These are phyloP conservation scores for Augochlora pura DNA, from an alignment of 1,140 invertebrate species.

Conservation along the genomic window DNA sequence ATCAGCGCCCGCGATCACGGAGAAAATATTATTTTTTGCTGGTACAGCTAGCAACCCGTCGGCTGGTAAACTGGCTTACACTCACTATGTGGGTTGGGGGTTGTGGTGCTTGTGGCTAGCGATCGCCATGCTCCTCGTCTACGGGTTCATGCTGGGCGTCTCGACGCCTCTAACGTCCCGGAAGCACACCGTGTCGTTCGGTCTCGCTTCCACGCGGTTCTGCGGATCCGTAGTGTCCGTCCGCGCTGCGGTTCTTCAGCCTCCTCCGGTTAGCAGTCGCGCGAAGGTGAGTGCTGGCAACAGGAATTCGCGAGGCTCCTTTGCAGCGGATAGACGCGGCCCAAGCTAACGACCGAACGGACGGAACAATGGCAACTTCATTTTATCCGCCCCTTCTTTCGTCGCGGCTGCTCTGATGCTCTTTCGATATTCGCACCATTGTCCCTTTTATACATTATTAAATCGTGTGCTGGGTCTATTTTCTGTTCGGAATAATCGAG, in stretches of 20 bases:
- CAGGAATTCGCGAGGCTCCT: neutral
- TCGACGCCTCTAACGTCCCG: slow-evolving; percentile 60
- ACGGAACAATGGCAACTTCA: neutral
- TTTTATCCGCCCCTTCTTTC: slow-evolving; percentile 12
- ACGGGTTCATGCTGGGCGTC: slow-evolving; percentile 75
- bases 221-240: slow-evolving; percentile 26
- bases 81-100: slow-evolving; percentile 71
- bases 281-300: slow-evolving; percentile 55
- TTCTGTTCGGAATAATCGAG: slow-evolving; percentile 34
- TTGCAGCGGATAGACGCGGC: neutral
- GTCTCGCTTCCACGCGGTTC: slow-evolving; percentile 29
- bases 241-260: slow-evolving; percentile 14
- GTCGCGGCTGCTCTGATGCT: slow-evolving; percentile 1
- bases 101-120: slow-evolving; percentile 73
- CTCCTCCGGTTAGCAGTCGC: slow-evolving; percentile 37
- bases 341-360: neutral
- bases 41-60: too few species aligned
- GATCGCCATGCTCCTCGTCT: slow-evolving; percentile 63
- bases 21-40: too few species aligned
- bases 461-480: slow-evolving; percentile 34
- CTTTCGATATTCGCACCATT: slow-evolving; percentile 26
- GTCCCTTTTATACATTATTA: slow-evolving; percentile 40
- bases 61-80: slow-evolving; percentile 71
- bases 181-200: slow-evolving; percentile 44
- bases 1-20: too few species aligned